phyloP scores from a whole-genome alignment of 2,113 vertebrate genomes.

The Rhinichthys klamathensis region DNA sequence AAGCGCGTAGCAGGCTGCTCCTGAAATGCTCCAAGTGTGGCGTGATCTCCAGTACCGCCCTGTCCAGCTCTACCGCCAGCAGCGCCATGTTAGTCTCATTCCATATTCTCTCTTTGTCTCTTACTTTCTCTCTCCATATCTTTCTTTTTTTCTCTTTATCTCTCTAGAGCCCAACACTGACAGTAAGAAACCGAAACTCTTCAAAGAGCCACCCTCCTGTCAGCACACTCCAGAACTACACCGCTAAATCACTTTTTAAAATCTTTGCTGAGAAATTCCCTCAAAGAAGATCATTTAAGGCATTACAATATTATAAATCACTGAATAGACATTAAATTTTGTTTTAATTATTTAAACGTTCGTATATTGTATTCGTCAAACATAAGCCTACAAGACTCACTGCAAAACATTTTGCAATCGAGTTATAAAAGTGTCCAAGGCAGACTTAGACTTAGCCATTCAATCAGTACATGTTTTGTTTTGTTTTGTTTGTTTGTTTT shows the following conservation, averaged over 20 bases:
- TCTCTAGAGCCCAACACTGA: conserved; percentile 44
- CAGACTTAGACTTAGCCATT: not conserved
- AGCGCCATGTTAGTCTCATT: conserved; percentile 93
- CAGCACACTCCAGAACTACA: not conserved
- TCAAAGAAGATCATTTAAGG: not conserved
- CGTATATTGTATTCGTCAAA: not conserved
- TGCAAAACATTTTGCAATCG: not conserved
- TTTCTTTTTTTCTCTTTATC: conserved; percentile 50
- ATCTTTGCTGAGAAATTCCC: not conserved
- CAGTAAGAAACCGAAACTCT: conserved; percentile 58
- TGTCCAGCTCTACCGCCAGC: conserved; percentile 91
- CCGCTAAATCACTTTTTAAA: not conserved
- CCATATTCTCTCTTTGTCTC: conserved; percentile 57
- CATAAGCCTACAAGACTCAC: not conserved
- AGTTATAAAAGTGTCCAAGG: not conserved
- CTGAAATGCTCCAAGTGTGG: conserved; percentile 98
- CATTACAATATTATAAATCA: not conserved
- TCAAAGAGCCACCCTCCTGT: conserved; percentile 54
- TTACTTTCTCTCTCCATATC: conserved; percentile 58
- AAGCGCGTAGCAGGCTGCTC: conserved; percentile 88
- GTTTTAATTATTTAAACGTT: not conserved
- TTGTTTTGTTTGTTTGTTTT: not conserved
- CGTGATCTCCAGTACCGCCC: conserved; percentile 90
- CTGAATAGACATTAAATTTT: not conserved
- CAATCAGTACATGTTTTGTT: not conserved